phyloP scores from a whole-genome alignment of 2,888 invertebrate species.

The Ecliptopera silaceata region DNA sequence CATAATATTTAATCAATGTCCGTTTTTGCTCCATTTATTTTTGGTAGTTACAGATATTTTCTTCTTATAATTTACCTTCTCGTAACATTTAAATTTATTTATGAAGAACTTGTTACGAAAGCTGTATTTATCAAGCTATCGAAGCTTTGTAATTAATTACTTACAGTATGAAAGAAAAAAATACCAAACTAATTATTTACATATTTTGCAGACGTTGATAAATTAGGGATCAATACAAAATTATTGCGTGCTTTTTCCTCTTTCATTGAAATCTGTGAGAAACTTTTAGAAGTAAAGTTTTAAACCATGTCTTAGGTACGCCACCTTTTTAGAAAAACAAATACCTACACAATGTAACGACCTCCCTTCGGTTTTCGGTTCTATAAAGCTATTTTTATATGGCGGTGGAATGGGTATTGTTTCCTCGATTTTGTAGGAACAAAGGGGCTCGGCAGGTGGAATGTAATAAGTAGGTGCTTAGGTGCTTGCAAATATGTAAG shows the following conservation, averaged over 20 bases:
- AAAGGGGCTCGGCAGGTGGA: background rate
- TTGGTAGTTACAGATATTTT: constrained; percentile 9
- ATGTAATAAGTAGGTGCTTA: constrained; percentile 2
- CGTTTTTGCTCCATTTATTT: constrained; percentile 28
- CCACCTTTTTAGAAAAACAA: background rate
- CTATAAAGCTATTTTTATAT: background rate
- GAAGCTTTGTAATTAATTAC: constrained; percentile 12
- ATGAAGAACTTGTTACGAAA: background rate
- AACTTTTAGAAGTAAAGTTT: too few relatives aligned
- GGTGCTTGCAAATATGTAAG: background rate
- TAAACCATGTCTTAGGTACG: background rate
- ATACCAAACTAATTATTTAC: background rate
- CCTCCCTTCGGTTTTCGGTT: background rate
- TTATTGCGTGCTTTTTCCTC: too few relatives aligned
- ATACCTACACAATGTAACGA: background rate
- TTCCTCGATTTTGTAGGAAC: constrained; percentile 2
- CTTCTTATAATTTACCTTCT: constrained; percentile 8
- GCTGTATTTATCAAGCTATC: constrained; percentile 9
- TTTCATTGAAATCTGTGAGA: too few relatives aligned
- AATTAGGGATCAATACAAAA: too few relatives aligned
- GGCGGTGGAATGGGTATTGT: background rate
- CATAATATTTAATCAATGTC: constrained; percentile 25
- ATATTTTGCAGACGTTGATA: background rate
- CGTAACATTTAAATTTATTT: background rate
- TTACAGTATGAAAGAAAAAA: background rate